Base-by-base conservation (phyloP, 2,888 invertebrate species). In the Operophtera brumata region DNA sequence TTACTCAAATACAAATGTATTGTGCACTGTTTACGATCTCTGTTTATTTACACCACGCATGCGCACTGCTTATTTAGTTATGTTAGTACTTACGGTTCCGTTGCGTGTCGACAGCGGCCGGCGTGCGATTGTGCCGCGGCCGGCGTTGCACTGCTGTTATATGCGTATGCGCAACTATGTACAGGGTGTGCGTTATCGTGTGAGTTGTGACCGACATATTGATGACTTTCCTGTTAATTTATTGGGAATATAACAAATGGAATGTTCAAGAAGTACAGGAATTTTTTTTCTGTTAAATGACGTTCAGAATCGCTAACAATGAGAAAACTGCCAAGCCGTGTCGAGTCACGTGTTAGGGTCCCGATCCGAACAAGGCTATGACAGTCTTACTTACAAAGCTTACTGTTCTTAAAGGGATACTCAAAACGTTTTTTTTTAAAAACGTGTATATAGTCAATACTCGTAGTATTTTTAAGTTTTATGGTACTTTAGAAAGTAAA, bases 71-170 rank as follows among this genome's bases (percentile, higher is more conserved):
- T 39, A 40, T 28, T 42, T 59, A 26, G 52, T 53, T 53, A 47
- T 60, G 45, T 40, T 43, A 32, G 54, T 84, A 88, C 88, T 88
- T 80, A 89, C 87, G 74, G 76, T 76, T 76, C 73, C 72, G 71
- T 71, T 71, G 74, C 59, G 68, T 61, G 58, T 64, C 67, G 65
- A 69, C 69, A 72, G 66, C 76, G 73, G 68, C 75, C 78, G 71
- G 75, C 75, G 78, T 80, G 73, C 75, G 85, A 80, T 78, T 88
- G 88, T 77, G 76, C 69, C 69, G 61, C 59, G 59, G 36, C 42
- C 50, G 64, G 13, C 65, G 65, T 61, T 77, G 84, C 78, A 74
- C 45, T 73, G 65, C 71, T 57, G 79, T 86, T 88, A 67, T 88
- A 88, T 84, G 86, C 82, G 82, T 77, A 28, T 51, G 75, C 81